Conservation (phyloP, 92 coral and sea anemone genomes). For the Paragorgia papillata region DNA sequence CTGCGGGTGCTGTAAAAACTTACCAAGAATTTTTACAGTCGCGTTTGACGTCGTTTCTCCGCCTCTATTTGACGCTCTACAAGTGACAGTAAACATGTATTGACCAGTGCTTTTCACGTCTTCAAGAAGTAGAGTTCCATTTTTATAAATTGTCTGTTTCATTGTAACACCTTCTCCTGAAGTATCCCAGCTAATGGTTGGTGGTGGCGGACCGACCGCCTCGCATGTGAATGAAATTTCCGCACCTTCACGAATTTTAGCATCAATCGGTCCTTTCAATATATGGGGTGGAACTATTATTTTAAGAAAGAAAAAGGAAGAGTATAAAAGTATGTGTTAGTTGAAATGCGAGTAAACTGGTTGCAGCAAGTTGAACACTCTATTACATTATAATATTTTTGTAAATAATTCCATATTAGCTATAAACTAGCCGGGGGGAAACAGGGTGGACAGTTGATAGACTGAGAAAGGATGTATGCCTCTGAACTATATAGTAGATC, state of each 20-base stretch:
- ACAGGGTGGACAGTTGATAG: no score
- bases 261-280: slow-evolving; percentile 15
- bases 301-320: not conserved
- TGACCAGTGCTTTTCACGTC: slow-evolving; percentile 17
- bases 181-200: slow-evolving; percentile 1
- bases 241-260: slow-evolving; percentile 15
- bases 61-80: slow-evolving; percentile 49
- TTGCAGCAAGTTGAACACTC: no score
- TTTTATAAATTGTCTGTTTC: not conserved
- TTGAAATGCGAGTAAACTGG: no score
- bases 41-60: slow-evolving; percentile 15
- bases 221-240: slow-evolving; percentile 15
- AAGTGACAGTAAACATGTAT: slow-evolving; percentile 8
- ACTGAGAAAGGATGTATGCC: no score
- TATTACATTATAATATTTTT: no score
- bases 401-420: no score
- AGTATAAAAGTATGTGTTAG: not conserved
- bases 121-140: slow-evolving; percentile 16
- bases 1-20: no score
- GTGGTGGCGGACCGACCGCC: slow-evolving; percentile 25
- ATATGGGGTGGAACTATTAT: slow-evolving; percentile 49
- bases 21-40: slow-evolving; percentile 25
- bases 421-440: no score
- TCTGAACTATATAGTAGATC: no score
- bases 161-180: not conserved